Evolutionary conservation across 2,888 invertebrate species (phyloP).

Genomic region (Pterostichus madidus): DNA sequence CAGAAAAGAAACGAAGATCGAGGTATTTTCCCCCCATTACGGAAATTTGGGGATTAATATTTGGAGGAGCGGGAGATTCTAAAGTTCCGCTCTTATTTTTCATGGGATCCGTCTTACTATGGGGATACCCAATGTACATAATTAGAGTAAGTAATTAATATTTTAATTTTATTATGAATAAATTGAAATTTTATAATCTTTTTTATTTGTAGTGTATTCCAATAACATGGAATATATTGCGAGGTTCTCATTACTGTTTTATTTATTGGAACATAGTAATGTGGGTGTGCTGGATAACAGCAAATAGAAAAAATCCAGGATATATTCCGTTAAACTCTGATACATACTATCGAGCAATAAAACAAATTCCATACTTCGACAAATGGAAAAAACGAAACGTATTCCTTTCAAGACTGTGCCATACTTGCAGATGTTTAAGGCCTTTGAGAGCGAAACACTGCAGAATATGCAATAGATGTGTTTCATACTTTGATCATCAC

Average conservation of each 20-base stretch:
- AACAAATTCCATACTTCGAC: constrained; percentile 95
- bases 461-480: constrained; percentile 89
- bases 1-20: constrained; percentile 89
- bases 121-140: constrained; percentile 97
- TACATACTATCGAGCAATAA: constrained; percentile 93
- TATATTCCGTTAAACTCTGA: constrained; percentile 94
- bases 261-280: constrained; percentile 94
- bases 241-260: constrained; percentile 93
- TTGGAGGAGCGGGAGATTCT: constrained; percentile 94
- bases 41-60: constrained; percentile 92
- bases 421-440: constrained; percentile 92
- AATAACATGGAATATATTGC: constrained; percentile 92
- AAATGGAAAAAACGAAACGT: constrained; percentile 94
- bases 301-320: constrained; percentile 93
- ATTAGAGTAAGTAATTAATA: constrained; percentile 82
- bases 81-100: constrained; percentile 93
- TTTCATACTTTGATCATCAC: constrained; percentile 94
- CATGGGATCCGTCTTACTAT: constrained; percentile 89
- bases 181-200: not conserved
- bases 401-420: constrained; percentile 90
- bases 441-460: constrained; percentile 95
- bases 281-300: constrained; percentile 96
- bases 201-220: constrained; percentile 86
- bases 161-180: constrained; percentile 11
- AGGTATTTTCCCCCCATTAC: constrained; percentile 93